Base-by-base conservation (phyloP, 2,888 invertebrate genomes). In the Napeogenes sylphis region DNA sequence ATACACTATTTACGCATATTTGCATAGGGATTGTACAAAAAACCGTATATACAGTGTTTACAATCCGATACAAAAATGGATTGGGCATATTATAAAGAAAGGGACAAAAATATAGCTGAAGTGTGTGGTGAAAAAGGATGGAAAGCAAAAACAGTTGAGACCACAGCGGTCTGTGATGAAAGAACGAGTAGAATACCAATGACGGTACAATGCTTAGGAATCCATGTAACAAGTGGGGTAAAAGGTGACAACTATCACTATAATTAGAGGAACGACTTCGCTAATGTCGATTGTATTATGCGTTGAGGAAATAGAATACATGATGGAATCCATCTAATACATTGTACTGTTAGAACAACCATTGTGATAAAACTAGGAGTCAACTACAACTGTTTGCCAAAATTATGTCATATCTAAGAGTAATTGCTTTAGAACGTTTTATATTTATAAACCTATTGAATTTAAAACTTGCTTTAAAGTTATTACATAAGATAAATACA, bases 161-260 rank as follows among this genome's bases (percentile, higher is more conserved):
- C 79, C 74, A 84, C 83, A 85, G 78, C 83, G 82, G 82, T 72
- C 67, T 74, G 73, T 82, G 85, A 85, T 86, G 81, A 84, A 82
- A 83, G 77, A 74, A 69, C 70, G 79, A 71, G 71, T 73, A 70
- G 79, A 76, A 77, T 79, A 78, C 82, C 77, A 85, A 86, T 86
- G 83, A 85, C 77, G 66, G 59, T 54, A 88, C 87, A 89, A 87
- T 87, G 82, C 80, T 71, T 75, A 79, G 87, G 88, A 83, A 85
- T 87, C 84, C 81, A 82, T 77, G 77, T 76, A 74, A 75, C 85
- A 88, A 87, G 79, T 89, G 79, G 90, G 89, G 89, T 89, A 88
- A 87, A 89, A 87, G 88, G 89, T 89, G 88, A 68, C 82, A 80
- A 78, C 76, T 83, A 83, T 85, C 84, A 83, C 82, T 80, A 84